A percentile compares a stretch with the other conserved stretches of the same genome.
Conservation (phyloP, 2,888 invertebrate genomes). For the Gymnocheta viridis region DNA sequence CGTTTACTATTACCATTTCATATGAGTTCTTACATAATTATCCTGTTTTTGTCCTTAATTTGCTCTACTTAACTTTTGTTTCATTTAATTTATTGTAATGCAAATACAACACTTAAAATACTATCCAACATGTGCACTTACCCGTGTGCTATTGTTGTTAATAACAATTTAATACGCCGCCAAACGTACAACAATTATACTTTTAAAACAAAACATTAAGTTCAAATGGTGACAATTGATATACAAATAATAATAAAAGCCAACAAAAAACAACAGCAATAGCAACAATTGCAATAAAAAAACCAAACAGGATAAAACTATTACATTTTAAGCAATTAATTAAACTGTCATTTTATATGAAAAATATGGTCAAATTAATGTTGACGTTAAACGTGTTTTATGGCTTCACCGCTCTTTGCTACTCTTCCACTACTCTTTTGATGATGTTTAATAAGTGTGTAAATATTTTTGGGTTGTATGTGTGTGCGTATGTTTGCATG, state of each 20-base stretch:
- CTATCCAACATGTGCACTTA: neutral
- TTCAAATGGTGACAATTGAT: constrained; percentile 38
- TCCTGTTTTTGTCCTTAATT: neutral
- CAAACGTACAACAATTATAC: constrained; percentile 20
- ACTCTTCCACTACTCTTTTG: neutral
- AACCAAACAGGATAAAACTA: constrained; percentile 29
- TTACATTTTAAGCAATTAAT: constrained; percentile 61
- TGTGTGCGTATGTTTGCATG: neutral
- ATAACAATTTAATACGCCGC: neutral
- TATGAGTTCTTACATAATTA: neutral
- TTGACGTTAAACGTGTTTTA: constrained; percentile 57
- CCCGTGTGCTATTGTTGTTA: neutral
- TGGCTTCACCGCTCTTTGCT: constrained; percentile 5
- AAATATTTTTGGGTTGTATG: neutral
- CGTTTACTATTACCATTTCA: neutral
- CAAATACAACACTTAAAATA: neutral
- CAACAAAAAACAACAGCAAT: neutral
- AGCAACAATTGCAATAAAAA: constrained; percentile 6
- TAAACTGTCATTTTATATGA: constrained; percentile 65
- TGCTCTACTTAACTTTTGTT: neutral
- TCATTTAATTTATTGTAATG: neutral
- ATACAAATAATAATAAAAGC: constrained; percentile 23
- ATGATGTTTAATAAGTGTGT: neutral
- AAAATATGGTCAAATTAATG: constrained; percentile 65
- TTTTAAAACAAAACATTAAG: constrained; percentile 36